These are phyloP conservation scores for Cryptoleucopteryx plumbea DNA, from an alignment of 2,113 vertebrate species.

Conservation along the genomic window DNA sequence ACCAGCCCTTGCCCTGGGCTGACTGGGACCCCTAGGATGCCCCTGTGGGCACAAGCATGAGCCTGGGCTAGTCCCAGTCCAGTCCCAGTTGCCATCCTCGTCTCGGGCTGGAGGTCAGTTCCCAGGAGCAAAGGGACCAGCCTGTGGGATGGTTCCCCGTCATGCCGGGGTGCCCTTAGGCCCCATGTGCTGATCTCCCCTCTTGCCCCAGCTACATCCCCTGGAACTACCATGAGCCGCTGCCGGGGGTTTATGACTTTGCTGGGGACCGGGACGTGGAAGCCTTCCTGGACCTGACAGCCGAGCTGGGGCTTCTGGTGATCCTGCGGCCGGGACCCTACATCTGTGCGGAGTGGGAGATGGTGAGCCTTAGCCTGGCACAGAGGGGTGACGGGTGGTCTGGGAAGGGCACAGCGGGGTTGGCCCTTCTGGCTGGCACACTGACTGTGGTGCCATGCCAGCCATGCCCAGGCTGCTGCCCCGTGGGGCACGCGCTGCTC, in stretches of 20 bases:
- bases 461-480: background rate
- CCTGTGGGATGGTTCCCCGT: background rate
- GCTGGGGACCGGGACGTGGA: slow-evolving; percentile 82
- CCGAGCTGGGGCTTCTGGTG: slow-evolving; percentile 85
- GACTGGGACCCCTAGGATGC: background rate
- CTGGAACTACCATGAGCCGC: slow-evolving; percentile 92
- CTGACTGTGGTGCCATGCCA: accelerated
- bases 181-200: background rate
- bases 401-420: background rate
- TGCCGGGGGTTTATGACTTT: slow-evolving; percentile 85
- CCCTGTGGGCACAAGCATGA: background rate
- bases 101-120: background rate
- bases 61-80: background rate
- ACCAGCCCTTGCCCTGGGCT: background rate
- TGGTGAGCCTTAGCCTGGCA: slow-evolving; percentile 77
- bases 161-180: accelerated
- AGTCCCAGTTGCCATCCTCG: background rate
- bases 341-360: slow-evolving; percentile 99
- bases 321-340: slow-evolving; percentile 95
- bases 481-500: accelerated
- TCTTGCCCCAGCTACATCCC: slow-evolving; percentile 82
- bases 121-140: background rate
- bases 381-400: accelerated
- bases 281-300: slow-evolving; percentile 86
- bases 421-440: background rate